These are phyloP conservation scores for Lucilia cuprina DNA, from an alignment of 1,140 invertebrate species.

Conservation along the genomic window DNA sequence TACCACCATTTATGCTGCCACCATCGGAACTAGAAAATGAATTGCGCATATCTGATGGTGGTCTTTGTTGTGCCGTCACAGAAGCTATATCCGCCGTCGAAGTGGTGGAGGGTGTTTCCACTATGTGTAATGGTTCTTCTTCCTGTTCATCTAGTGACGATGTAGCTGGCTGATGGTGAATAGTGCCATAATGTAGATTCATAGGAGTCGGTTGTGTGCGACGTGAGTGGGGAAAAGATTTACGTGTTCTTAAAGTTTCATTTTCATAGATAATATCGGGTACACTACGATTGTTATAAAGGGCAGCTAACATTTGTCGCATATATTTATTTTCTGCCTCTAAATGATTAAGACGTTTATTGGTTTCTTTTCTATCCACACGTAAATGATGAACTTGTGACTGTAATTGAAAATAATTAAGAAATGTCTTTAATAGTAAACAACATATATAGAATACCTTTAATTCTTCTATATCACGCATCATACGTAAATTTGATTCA, in stretches of 20 bases:
- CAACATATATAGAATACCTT: constrained; percentile 45
- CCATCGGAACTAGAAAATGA: constrained; percentile 55
- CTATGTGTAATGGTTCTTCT: constrained; percentile 44
- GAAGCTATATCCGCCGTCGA: constrained; percentile 37
- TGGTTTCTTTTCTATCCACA: constrained; percentile 54
- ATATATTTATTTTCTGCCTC: constrained; percentile 60
- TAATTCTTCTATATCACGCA: constrained; percentile 60
- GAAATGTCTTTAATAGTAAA: too few species aligned
- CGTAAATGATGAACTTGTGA: constrained; percentile 48
- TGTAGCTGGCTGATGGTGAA: constrained; percentile 49
- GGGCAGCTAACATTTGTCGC: constrained; percentile 51
- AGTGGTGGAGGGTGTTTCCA: constrained; percentile 25
- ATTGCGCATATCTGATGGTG: constrained; percentile 43
- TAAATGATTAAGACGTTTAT: constrained; percentile 54
- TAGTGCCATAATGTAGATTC: constrained; percentile 57
- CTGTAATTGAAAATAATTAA: not conserved
- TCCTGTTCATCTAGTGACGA: constrained; percentile 53
- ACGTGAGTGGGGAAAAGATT: constrained; percentile 44
- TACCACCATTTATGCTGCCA: constrained; percentile 37
- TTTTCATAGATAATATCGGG: constrained; percentile 60
- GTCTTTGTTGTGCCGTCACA: constrained; percentile 19
- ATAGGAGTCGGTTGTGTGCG: constrained; percentile 49
- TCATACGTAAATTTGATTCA: constrained; percentile 62
- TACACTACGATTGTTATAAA: constrained; percentile 49
- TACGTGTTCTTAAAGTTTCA: constrained; percentile 49